These are phyloP conservation scores for Thymallus thymallus DNA, from an alignment of 2,113 vertebrate species.

Conservation along the genomic window DNA sequence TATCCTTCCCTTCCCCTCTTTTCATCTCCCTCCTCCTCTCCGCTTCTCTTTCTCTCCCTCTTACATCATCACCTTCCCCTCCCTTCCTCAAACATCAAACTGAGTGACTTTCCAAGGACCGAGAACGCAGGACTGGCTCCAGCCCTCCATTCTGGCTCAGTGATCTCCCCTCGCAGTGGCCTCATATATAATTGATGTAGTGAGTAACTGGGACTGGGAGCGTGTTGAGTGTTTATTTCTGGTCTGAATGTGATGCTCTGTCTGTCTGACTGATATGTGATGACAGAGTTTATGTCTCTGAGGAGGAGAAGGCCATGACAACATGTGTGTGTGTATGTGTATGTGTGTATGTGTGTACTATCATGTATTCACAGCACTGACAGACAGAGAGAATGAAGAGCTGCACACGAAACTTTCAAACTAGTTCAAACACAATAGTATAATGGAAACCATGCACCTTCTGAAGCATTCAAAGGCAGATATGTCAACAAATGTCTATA, in stretches of 20 bases:
- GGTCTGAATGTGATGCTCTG: no score
- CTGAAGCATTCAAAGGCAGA: conserved; percentile 53
- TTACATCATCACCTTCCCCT: not conserved
- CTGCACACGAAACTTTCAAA: no score
- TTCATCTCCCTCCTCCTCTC: not conserved
- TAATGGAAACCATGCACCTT: conserved; percentile 23
- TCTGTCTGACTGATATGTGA: no score
- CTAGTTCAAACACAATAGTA: no score
- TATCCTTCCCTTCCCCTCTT: conserved; percentile 17
- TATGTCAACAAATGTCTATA: conserved; percentile 54
- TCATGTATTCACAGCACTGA: no score
- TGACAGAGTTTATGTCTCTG: no score
- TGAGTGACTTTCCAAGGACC: not conserved
- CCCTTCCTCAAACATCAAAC: not conserved
- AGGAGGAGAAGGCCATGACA: no score
- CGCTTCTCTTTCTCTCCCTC: not conserved
- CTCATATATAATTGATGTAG: not conserved
- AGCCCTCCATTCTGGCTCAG: not conserved
- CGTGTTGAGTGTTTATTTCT: no score
- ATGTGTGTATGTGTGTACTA: no score
- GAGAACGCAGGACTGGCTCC: not conserved
- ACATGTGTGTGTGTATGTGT: no score
- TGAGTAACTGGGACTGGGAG: no score
- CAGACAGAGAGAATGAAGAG: no score
- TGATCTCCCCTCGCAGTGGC: not conserved